phyloP scores from a whole-genome alignment of 2,888 invertebrate species.

The Troides helena region DNA sequence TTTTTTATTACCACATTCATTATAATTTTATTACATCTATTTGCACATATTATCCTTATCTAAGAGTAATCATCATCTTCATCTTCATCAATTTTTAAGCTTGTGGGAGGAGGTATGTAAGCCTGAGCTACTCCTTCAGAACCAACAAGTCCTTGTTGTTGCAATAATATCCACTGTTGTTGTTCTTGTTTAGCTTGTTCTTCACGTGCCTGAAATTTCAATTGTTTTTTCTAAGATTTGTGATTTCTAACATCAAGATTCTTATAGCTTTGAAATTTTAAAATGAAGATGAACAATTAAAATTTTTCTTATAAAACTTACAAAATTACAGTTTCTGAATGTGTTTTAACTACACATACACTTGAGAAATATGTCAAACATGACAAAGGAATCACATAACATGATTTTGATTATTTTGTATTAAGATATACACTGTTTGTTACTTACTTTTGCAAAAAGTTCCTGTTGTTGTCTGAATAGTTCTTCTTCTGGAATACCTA shows the following conservation, averaged over 20 bases:
- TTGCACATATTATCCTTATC: conserved; percentile 4
- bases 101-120: conserved; percentile 64
- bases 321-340: too few species aligned
- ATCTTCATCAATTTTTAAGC: conserved; percentile 64
- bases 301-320: too few species aligned
- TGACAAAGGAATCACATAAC: too few species aligned
- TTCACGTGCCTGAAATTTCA: conserved; percentile 84
- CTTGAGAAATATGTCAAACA: too few species aligned
- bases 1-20: too few species aligned
- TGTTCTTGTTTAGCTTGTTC: conserved; percentile 96
- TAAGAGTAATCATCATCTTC: conserved; percentile 78
- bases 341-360: too few species aligned
- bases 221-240: neutral
- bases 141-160: conserved; percentile 74
- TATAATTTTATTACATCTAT: neutral
- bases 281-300: too few species aligned
- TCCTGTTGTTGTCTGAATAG: conserved; percentile 97
- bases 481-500: conserved; percentile 99
- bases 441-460: conserved; percentile 90
- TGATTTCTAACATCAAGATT: neutral
- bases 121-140: conserved; percentile 62
- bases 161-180: conserved; percentile 94
- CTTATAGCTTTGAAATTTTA: too few species aligned
- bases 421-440: neutral
- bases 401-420: neutral